Evolutionary conservation across 1,140 invertebrate genomes (phyloP), one percentile per base, ranked within the genome.

Genomic region (Zaprionus davidi): DNA sequence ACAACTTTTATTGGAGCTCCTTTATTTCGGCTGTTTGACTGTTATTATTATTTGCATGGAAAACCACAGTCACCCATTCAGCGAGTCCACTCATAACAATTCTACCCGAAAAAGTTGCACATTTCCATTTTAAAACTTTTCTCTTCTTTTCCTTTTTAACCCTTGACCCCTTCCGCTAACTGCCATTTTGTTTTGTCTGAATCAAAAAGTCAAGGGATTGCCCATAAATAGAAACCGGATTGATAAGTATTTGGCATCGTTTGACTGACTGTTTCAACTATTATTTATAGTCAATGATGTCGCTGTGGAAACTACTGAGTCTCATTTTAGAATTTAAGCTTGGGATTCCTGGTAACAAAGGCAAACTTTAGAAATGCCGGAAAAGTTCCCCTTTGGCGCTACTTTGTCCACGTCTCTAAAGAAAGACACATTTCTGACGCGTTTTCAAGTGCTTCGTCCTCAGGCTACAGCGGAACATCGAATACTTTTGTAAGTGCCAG

Each of bases 1-100:
- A 53, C 20, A 70, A 80, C 77, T 87, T 82, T 87, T 75, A 82
- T 78, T 57, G 70, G 26, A 57, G 58, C 70, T 74, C 57, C 66
- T 80, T 87, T 74, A 82, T 88, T 87, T 81, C 57, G 78, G 68
- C 76, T 68, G 78, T 83, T 88, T 75, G 57, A 70, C 72, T 79
- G 72, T 86, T 87, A 86, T 86, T 85, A 85, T 87, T 88, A 87
- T 88, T 87, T 87, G 84, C 77, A 73, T 78, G 68, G 73, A 69
- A 41, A 71, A 69, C 73, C 73, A 53, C 67, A 76, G 38, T 46
- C 60, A 51, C 13, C 68, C n/a, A 70, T 63, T 63, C 67, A 38
- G 17, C 15, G 49, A 26, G 67, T 71, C 71, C 79, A 63, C 72
- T 77, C 76, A 79, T 69, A 82, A 79, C 76, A 79, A 82, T 82